A percentile compares a stretch with the other conserved stretches of the same genome.
Evolutionary conservation across 2,113 vertebrate genomes (phyloP).

Genomic region (Caranx melampygus): DNA sequence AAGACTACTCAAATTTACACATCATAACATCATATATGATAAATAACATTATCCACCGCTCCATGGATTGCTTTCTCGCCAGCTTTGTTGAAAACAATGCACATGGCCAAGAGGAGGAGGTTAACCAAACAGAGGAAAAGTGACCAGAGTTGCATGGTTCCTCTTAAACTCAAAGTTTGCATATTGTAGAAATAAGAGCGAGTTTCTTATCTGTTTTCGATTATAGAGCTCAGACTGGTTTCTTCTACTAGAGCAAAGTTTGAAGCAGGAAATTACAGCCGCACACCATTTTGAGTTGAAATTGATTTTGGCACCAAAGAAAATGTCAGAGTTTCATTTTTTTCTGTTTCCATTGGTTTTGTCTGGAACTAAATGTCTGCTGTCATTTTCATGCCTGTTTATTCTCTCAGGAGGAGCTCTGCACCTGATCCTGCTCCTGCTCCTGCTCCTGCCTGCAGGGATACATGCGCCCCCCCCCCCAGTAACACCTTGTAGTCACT

Average conservation of each 20-base stretch:
- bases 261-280: not conserved
- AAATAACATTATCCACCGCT: too few species aligned
- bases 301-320: not conserved
- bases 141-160: too few species aligned
- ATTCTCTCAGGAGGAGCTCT: not conserved
- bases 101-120: too few species aligned
- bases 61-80: too few species aligned
- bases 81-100: too few species aligned
- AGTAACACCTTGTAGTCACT: not conserved
- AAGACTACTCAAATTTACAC: too few species aligned
- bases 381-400: not conserved
- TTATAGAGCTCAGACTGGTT: too few species aligned
- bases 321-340: not conserved
- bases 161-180: too few species aligned
- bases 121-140: too few species aligned
- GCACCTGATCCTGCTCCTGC: not conserved
- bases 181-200: too few species aligned
- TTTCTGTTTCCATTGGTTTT: slow-evolving; percentile 5
- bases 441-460: not conserved
- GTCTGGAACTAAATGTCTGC: not conserved
- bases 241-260: not conserved
- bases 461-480: not conserved
- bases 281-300: not conserved
- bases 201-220: too few species aligned
- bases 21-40: too few species aligned